Conservation (phyloP, 2,113 vertebrate genomes). For the Charadrius vociferus region DNA sequence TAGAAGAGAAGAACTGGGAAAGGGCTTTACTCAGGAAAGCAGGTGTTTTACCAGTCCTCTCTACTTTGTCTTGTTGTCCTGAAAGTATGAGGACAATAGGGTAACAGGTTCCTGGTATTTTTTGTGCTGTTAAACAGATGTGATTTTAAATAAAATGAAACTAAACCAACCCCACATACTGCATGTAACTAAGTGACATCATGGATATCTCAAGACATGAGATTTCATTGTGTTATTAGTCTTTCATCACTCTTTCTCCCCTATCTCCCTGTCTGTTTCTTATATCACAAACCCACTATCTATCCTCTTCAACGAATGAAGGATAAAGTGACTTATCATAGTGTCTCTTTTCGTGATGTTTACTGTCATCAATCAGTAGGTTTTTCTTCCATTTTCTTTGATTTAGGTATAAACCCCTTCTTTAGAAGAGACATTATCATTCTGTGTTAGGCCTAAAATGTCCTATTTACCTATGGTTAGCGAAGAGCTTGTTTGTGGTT, state of each 20-base stretch:
- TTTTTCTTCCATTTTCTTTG: constrained; percentile 15
- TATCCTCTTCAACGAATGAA: not conserved
- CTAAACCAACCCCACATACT: not conserved
- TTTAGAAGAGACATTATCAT: not conserved
- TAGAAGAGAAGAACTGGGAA: not conserved
- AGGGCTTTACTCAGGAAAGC: not conserved
- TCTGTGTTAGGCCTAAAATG: not conserved
- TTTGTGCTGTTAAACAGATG: not conserved
- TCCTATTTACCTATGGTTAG: not conserved
- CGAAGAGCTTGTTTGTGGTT: not conserved
- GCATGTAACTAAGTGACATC: not conserved
- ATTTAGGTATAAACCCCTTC: not conserved
- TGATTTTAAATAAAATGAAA: not conserved
- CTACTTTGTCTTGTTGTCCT: not conserved
- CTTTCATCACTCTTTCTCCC: not conserved
- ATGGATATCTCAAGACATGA: not conserved
- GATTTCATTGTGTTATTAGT: not conserved
- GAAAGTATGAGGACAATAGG: not conserved
- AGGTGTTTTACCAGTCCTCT: not conserved
- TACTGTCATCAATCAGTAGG: not conserved
- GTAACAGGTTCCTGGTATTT: not conserved
- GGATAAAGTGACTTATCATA: constrained; percentile 31
- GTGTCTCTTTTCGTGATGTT: not conserved
- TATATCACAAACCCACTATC: not conserved
- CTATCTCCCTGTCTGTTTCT: not conserved